A percentile compares a stretch with the other conserved stretches of the same genome.
Evolutionary conservation across 2,888 invertebrate genomes (phyloP).

Genomic region (Bedellia somnulentella): DNA sequence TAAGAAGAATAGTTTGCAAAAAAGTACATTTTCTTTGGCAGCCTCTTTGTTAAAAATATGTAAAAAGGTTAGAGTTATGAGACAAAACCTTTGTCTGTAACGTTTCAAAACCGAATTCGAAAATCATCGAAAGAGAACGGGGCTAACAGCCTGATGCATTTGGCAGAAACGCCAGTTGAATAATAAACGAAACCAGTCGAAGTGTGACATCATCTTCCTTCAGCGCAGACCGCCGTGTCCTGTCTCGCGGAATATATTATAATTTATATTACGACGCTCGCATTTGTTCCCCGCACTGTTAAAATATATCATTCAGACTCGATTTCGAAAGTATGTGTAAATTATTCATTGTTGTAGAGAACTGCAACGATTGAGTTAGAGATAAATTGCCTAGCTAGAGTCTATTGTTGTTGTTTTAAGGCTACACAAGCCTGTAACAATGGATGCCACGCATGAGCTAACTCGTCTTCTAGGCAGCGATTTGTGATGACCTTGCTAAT

Average conservation of each 20-base stretch:
- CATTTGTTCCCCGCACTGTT: not conserved
- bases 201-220: slow-evolving; percentile 55
- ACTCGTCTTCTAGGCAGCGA: slow-evolving; percentile 5
- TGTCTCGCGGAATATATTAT: too few species aligned
- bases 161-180: slow-evolving; percentile 35
- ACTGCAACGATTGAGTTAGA: slow-evolving; percentile 1
- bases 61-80: too few species aligned
- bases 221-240: slow-evolving; percentile 36
- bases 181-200: slow-evolving; percentile 53
- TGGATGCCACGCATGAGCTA: slow-evolving; percentile 18
- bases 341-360: too few species aligned
- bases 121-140: too few species aligned
- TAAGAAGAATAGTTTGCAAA: too few species aligned
- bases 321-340: too few species aligned
- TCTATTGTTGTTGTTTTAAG: slow-evolving; percentile 26
- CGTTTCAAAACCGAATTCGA: too few species aligned
- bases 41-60: too few species aligned
- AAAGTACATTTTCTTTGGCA: too few species aligned
- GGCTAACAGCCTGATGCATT: slow-evolving; percentile 26
- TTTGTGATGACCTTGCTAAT: slow-evolving; percentile 2
- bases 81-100: too few species aligned
- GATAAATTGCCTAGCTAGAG: slow-evolving; percentile 11
- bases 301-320: not conserved
- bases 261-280: too few species aligned
- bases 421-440: slow-evolving; percentile 17